Evolutionary conservation across 2,888 invertebrate genomes (phyloP).

Genomic region (Caenorhabditis sp.): DNA sequence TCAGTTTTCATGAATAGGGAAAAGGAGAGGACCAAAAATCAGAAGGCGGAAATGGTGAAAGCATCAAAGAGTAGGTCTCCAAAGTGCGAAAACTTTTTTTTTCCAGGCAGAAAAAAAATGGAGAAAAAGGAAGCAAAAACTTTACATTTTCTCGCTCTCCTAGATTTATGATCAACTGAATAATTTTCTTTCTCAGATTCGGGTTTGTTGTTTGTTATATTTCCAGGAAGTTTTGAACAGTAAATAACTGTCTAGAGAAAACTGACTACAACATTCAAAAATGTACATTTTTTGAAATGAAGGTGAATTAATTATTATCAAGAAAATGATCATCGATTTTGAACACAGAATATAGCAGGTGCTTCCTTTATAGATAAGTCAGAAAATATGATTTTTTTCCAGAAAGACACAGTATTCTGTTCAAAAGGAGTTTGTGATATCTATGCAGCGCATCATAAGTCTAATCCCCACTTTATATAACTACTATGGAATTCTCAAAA

Average conservation of each 20-base stretch:
- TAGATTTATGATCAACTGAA: conserved; percentile 6
- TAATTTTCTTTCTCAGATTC: background rate
- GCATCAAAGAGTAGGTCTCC: background rate
- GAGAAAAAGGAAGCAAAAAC: background rate
- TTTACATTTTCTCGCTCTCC: background rate
- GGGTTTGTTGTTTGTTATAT: background rate
- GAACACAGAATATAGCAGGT: no score
- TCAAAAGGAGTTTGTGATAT: background rate
- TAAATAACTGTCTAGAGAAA: no score
- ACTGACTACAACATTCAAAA: no score
- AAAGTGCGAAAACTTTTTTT: background rate
- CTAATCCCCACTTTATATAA: background rate
- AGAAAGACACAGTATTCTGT: no score
- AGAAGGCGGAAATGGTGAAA: background rate
- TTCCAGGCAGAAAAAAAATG: background rate
- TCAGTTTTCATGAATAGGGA: background rate
- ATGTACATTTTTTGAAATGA: no score
- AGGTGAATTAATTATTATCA: no score
- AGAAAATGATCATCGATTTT: no score
- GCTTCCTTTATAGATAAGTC: no score
- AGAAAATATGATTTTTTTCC: no score
- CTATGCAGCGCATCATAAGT: background rate
- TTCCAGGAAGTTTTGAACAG: background rate
- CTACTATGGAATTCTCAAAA: background rate
- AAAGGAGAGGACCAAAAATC: background rate